These are phyloP conservation scores for Cirrhinus mrigala DNA, from an alignment of 2,797 vertebrate species.

Conservation along the genomic window DNA sequence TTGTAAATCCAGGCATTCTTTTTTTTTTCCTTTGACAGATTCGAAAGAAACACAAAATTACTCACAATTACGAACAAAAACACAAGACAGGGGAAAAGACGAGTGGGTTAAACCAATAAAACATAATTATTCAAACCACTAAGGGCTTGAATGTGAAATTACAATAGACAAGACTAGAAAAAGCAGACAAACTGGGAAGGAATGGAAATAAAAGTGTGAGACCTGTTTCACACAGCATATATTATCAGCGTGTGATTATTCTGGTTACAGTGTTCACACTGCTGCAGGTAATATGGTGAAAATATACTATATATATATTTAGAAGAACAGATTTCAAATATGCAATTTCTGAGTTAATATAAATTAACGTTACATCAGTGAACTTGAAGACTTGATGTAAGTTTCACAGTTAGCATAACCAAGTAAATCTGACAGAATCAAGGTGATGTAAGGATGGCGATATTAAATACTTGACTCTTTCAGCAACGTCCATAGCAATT, in stretches of 20 bases:
- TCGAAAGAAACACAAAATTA: conserved; percentile 58
- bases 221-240: conserved; percentile 16
- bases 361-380: not conserved
- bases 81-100: conserved; percentile 56
- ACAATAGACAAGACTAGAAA: conserved; percentile 36
- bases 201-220: not conserved
- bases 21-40: conserved; percentile 74
- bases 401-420: not conserved
- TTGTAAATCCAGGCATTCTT: conserved; percentile 75
- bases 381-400: not conserved
- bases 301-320: not conserved
- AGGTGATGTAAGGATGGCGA: not conserved
- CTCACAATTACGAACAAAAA: conserved; percentile 57
- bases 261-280: not conserved
- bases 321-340: not conserved
- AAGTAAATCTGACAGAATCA: not conserved
- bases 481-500: not conserved
- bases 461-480: not conserved
- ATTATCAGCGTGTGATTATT: conserved; percentile 14
- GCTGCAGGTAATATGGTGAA: not conserved
- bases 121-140: conserved; percentile 31
- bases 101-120: conserved; percentile 37
- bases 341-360: not conserved
- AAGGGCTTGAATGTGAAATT: conserved; percentile 26
- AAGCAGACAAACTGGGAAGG: conserved; percentile 23